A percentile compares a stretch with the other conserved stretches of the same genome.
Evolutionary conservation across 2,888 invertebrate species (phyloP).

Genomic region (Drosophila kuntzei): DNA sequence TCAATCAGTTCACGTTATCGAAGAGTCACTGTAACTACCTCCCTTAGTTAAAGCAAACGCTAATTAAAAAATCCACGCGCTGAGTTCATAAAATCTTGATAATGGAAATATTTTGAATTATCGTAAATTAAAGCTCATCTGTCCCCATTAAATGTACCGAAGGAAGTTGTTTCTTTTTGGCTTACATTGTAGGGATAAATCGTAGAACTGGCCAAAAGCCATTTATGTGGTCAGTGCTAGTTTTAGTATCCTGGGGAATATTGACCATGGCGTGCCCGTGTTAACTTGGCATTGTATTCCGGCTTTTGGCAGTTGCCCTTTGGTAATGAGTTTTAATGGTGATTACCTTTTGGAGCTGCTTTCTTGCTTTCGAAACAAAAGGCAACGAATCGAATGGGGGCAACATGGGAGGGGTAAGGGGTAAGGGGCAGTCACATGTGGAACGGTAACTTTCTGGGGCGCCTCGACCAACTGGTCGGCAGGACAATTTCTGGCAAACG

Average conservation of each 20-base stretch:
- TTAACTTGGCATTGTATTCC: conserved; percentile 15
- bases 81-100: background rate
- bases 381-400: background rate
- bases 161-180: conserved; percentile 5
- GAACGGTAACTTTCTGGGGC: conserved; percentile 46
- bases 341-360: conserved; percentile 61
- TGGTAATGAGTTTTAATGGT: conserved; percentile 83
- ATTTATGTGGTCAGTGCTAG: conserved; percentile 40
- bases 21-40: background rate
- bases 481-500: conserved; percentile 57
- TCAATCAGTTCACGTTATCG: background rate
- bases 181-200: conserved; percentile 21
- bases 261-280: conserved; percentile 50
- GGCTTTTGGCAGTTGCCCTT: conserved; percentile 55
- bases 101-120: conserved; percentile 6
- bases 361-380: conserved; percentile 19
- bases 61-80: conserved; percentile 8
- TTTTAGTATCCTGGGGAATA: conserved; percentile 38
- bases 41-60: background rate
- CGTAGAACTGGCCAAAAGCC: conserved; percentile 21
- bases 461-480: conserved; percentile 34
- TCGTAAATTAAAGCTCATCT: conserved; percentile 15
- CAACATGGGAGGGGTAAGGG: background rate
- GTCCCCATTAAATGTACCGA: background rate
- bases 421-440: conserved; percentile 24